Percentiles rank a stretch among this genome's conserved stretches.
Evolutionary conservation across 2,113 vertebrate species (phyloP).

Genomic region (Neomonachus schauinslandi): DNA sequence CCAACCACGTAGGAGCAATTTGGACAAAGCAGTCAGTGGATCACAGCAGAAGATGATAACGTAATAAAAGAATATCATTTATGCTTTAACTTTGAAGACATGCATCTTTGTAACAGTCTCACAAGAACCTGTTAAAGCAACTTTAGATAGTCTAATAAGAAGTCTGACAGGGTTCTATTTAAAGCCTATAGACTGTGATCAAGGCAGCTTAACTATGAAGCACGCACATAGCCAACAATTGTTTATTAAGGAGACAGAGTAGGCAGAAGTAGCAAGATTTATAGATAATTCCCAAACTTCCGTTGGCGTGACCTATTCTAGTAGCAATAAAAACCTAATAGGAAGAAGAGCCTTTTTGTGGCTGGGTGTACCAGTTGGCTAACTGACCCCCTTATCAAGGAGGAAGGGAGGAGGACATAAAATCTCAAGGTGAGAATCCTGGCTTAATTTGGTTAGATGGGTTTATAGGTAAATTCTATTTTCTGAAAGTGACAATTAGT

Average conservation of each 20-base stretch:
- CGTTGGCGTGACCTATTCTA: neutral
- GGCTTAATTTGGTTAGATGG: neutral
- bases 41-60: neutral
- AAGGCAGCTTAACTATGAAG: neutral
- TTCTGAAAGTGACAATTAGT: neutral
- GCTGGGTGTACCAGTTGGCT: neutral
- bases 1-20: neutral
- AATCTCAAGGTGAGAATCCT: neutral
- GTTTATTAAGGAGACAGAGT: neutral
- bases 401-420: neutral
- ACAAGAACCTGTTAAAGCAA: neutral
- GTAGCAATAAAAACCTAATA: neutral
- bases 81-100: conserved; percentile 10
- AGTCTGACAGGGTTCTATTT: neutral
- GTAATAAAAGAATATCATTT: neutral
- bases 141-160: neutral
- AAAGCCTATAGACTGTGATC: neutral
- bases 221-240: neutral
- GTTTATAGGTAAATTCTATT: neutral
- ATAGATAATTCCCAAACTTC: neutral
- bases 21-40: conserved; percentile 11
- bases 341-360: neutral
- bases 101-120: conserved; percentile 26
- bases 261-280: neutral
- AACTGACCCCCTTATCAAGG: neutral